Evolutionary conservation across 2,888 invertebrate genomes (phyloP).

Genomic region (Malacosoma neustria): DNA sequence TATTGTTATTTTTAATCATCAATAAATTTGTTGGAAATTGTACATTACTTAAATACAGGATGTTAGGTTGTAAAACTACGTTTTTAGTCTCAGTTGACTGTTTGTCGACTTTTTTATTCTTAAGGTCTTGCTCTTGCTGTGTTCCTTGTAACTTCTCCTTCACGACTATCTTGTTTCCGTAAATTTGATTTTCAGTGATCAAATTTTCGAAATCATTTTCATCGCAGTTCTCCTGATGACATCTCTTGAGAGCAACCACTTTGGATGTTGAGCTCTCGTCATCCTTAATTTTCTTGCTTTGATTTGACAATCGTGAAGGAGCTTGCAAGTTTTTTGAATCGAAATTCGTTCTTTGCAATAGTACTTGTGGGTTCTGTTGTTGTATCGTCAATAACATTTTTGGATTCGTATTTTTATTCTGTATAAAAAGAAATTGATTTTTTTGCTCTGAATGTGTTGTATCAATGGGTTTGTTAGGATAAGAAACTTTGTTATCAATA

Average conservation of each 20-base stretch:
- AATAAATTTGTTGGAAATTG: conserved; percentile 62
- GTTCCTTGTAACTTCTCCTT: conserved; percentile 67
- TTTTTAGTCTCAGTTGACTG: conserved; percentile 41
- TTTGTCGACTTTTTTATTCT: conserved; percentile 37
- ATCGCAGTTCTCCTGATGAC: conserved; percentile 65
- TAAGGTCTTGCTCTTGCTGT: conserved; percentile 53
- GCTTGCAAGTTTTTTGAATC: conserved; percentile 66
- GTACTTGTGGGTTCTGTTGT: conserved; percentile 50
- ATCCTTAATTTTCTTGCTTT: conserved; percentile 58
- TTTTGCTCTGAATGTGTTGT: conserved; percentile 41
- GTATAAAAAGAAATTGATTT: conserved; percentile 56
- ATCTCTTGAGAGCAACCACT: conserved; percentile 61
- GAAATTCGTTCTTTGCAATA: conserved; percentile 48
- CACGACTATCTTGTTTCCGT: conserved; percentile 72
- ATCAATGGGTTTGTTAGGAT: conserved; percentile 42
- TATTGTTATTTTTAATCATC: conserved; percentile 57
- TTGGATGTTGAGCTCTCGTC: conserved; percentile 52
- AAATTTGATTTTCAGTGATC: conserved; percentile 72
- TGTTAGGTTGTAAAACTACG: conserved; percentile 56
- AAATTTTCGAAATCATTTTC: conserved; percentile 72
- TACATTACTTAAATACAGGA: conserved; percentile 60
- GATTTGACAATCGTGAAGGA: conserved; percentile 62
- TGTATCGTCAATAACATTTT: conserved; percentile 60
- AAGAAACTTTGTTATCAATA: conserved; percentile 26
- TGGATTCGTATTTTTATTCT: conserved; percentile 47